Evolutionary conservation across 2,797 vertebrate species (phyloP).

Genomic region (Adelosebastes latens): DNA sequence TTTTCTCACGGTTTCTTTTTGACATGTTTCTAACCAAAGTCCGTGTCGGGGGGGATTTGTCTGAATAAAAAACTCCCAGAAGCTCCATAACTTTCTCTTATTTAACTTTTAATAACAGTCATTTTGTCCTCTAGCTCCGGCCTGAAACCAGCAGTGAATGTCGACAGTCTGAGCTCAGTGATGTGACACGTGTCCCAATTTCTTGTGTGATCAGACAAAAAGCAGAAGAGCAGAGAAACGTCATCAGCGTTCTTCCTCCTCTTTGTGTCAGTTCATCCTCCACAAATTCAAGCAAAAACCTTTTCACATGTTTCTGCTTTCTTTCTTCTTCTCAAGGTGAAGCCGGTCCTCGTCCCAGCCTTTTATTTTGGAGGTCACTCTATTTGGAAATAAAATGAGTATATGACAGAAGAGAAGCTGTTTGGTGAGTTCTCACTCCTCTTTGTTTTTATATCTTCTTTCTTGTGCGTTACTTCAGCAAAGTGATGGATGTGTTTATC

Average conservation of each 20-base stretch:
- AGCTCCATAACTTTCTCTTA: no score
- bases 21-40: no score
- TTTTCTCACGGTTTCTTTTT: no score
- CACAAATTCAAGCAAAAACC: not conserved
- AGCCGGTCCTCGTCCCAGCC: not conserved
- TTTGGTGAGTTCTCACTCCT: not conserved
- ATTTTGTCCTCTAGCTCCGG: no score
- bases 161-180: not conserved
- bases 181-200: no score
- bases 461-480: not conserved
- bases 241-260: not conserved
- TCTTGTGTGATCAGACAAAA: not conserved
- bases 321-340: conserved; percentile 28
- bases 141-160: no score
- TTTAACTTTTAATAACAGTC: no score
- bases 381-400: not conserved
- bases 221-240: no score
- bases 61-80: no score
- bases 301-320: not conserved
- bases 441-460: not conserved
- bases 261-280: not conserved
- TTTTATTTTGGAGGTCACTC: conserved; percentile 8
- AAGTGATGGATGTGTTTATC: not conserved
- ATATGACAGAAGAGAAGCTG: not conserved
- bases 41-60: no score